Base-by-base conservation (phyloP, 2,797 vertebrate genomes). In the Urosaurus nigricauda region DNA sequence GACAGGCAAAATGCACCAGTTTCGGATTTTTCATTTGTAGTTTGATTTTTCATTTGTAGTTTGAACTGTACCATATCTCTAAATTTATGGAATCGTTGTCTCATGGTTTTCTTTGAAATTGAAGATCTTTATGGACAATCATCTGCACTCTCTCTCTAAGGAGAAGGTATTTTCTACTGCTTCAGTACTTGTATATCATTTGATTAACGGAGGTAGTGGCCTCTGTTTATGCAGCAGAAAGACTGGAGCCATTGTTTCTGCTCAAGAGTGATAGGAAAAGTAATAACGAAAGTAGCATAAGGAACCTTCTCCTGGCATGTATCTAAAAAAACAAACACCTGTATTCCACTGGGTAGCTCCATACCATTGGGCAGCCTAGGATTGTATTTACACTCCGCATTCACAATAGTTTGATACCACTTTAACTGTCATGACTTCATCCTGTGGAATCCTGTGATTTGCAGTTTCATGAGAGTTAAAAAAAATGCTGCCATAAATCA, bases 81-180 rank as follows among this genome's bases (percentile, higher is more conserved):
- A 35, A 73, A 35, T 35, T 78, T 65, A 32, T 51, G 21, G 53
- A 19, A 77, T 53, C 32, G 47, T 74, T 40, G 37, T 32, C 21
- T 12, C 56, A 13, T 35, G 16, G 74, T 40, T 58, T 85, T 71
- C 73, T n/a, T 56, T 4, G 29, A 77, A 63, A n/a, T 77, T 11
- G 77, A 24, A 60, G 3, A 17, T 26, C 7, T 35, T 85, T 53
- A 60, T 26, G 13, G 13, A 51, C 24, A 71, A 81, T 35, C 13
- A 1, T 0, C 32, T 2, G 4, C 68, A 70, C 0, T 0, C 80
- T 37, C n/a, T 63, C 26, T 32, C 26, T 9, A 19, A 0, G 0
- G 56, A 63, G 89, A 37, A 16, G 2, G 0, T 82, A n/a, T 9
- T 63, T 40, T 6, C 37, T 79, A 16, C 29, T 73, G 40, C 37